Evolutionary conservation across 1,140 invertebrate genomes (phyloP), one percentile per base, ranked within the genome.

Genomic region (Heterodera schachtii): DNA sequence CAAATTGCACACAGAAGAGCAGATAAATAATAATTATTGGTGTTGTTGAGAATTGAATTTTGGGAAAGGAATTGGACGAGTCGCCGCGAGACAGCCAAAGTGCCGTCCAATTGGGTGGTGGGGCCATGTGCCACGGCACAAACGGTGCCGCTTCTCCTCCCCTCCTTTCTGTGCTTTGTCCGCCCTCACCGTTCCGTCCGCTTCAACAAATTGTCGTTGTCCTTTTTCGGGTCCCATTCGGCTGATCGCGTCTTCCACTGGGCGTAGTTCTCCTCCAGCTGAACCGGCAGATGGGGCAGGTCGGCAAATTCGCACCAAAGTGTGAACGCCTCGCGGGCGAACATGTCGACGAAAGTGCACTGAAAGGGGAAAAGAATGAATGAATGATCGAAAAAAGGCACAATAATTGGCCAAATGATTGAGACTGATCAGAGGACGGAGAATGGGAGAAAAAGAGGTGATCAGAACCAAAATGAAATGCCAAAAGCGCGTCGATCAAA

Each of bases 261-360:
- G 46, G 87, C 81, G 76, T 89, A 89, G 69, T 89, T 89, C 21
- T 19, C 21, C 73, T 89, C 88, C 13, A 89, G 76, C 64, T 87
- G 85, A 0, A 71, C 67, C 13, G 86, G 76, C 16, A 89, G 83
- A 67, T 84, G 78, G 1, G 88, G 85, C 52, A 89, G 70, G 5
- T 90, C 84, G 16, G 89, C 88, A 80, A 89, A 89, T 75, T 89
- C 89, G 71, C 86, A 87, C 85, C 89, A 89, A 8, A 74, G 73
- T 31, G 84, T 81, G 60, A 89, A 89, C 7, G 88, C 82, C 73
- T 90, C 89, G 46, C 88, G 85, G 11, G 87, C 89, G 82, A 89
- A 89, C 89, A 89, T 88, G 75, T 89, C 89, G 70, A 86, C 73
- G 79, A 86, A 86, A 11, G 77, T 81, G 78, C 85, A 81, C 52